These are phyloP conservation scores for Himalopsyche japonica DNA, from an alignment of 2,888 invertebrate species.

Conservation along the genomic window DNA sequence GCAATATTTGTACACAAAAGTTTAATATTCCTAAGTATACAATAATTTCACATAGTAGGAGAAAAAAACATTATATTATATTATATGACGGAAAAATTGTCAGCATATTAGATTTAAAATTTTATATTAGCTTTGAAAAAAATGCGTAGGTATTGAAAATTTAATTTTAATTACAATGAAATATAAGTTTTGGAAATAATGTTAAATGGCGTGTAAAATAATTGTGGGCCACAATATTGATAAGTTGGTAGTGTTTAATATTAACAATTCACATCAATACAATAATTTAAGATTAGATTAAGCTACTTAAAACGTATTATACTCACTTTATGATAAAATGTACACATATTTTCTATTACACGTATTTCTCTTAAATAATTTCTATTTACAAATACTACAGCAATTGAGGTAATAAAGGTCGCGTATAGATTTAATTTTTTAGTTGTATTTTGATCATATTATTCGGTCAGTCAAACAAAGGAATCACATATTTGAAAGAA, in stretches of 20 bases:
- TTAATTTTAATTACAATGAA: too few species aligned
- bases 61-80: too few species aligned
- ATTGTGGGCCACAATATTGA: background rate
- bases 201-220: background rate
- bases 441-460: conserved; percentile 8
- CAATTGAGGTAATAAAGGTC: conserved; percentile 34
- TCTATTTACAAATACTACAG: conserved; percentile 31
- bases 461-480: conserved; percentile 36
- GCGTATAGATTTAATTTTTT: conserved; percentile 28
- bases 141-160: too few species aligned
- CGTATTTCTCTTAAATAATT: conserved; percentile 15
- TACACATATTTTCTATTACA: conserved; percentile 11
- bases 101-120: too few species aligned
- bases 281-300: background rate
- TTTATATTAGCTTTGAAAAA: too few species aligned
- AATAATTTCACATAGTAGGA: too few species aligned
- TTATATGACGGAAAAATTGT: too few species aligned
- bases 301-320: background rate
- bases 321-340: background rate
- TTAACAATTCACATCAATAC: background rate
- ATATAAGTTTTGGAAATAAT: too few species aligned
- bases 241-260: background rate
- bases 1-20: too few species aligned
- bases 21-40: too few species aligned
- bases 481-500: conserved; percentile 28